These are phyloP conservation scores for Alentia gelatinosa DNA, from an alignment of 2,888 invertebrate species.

Conservation along the genomic window DNA sequence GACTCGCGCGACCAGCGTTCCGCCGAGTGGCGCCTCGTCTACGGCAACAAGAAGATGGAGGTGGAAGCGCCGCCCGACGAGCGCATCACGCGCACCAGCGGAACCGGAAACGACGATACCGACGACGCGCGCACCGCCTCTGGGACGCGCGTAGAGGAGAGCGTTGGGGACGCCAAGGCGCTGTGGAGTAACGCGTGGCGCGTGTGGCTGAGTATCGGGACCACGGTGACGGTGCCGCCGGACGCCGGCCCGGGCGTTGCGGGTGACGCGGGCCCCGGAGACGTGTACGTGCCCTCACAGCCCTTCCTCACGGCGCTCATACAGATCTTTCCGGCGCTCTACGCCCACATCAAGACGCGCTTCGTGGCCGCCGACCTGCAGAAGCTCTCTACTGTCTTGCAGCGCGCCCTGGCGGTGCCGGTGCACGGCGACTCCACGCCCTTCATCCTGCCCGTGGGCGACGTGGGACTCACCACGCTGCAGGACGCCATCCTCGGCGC, in stretches of 20 bases:
- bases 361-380: slow-evolving; percentile 85
- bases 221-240: slow-evolving; percentile 86
- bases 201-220: slow-evolving; percentile 92
- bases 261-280: slow-evolving; percentile 81
- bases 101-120: slow-evolving; percentile 41
- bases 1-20: slow-evolving; percentile 63
- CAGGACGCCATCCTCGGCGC: slow-evolving; percentile 93
- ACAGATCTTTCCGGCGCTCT: slow-evolving; percentile 96
- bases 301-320: slow-evolving; percentile 96
- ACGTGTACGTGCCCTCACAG: slow-evolving; percentile 87
- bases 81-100: slow-evolving; percentile 71
- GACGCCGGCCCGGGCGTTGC: slow-evolving; percentile 84
- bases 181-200: slow-evolving; percentile 80
- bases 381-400: slow-evolving; percentile 88
- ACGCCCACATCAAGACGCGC: slow-evolving; percentile 89
- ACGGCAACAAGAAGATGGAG: slow-evolving; percentile 56
- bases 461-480: slow-evolving; percentile 87
- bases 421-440: slow-evolving; percentile 91
- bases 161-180: slow-evolving; percentile 57
- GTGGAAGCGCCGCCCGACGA: slow-evolving; percentile 69
- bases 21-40: slow-evolving; percentile 62
- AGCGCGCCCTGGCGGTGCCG: slow-evolving; percentile 89
- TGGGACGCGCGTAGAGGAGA: not conserved
- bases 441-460: slow-evolving; percentile 89
- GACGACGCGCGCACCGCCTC: not conserved